A percentile compares a stretch with the other conserved stretches of the same genome.
Conservation (phyloP, 2,113 vertebrate genomes). For the Chloropsis hardwickii region DNA sequence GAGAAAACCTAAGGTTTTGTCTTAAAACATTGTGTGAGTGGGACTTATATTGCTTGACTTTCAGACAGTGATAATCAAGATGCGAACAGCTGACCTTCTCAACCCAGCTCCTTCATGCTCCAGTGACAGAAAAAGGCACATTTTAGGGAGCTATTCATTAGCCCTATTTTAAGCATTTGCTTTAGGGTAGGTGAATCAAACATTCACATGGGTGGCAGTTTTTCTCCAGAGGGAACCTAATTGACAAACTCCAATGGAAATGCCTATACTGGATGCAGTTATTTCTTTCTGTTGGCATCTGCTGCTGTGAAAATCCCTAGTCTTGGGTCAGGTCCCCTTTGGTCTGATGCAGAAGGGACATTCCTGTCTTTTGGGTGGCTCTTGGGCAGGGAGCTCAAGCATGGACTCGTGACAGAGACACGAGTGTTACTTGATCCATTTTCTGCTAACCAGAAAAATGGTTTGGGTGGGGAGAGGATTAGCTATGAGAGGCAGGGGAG, state of each 20-base stretch:
- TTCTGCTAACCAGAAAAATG: background rate
- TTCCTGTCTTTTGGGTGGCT: background rate
- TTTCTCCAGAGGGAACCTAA: background rate
- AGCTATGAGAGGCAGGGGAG: background rate
- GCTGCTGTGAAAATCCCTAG: background rate
- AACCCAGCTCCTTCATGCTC: background rate
- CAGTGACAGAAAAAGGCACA: background rate
- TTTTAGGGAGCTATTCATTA: background rate
- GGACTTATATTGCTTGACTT: background rate
- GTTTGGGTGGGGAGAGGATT: background rate
- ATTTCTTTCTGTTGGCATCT: background rate
- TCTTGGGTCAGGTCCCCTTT: background rate
- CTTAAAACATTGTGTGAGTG: background rate
- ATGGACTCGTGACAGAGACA: background rate
- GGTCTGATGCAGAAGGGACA: background rate
- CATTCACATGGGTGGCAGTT: background rate
- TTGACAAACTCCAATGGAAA: background rate
- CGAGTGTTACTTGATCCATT: background rate
- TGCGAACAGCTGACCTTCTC: background rate
- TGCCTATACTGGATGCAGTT: background rate
- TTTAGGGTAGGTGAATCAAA: background rate
- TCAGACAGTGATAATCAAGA: background rate
- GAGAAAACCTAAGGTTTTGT: background rate
- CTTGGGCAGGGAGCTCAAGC: background rate
- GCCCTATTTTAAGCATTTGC: slow-evolving; percentile 15